Base-by-base conservation (phyloP, 2,113 vertebrate species). In the Pluvialis apricaria region DNA sequence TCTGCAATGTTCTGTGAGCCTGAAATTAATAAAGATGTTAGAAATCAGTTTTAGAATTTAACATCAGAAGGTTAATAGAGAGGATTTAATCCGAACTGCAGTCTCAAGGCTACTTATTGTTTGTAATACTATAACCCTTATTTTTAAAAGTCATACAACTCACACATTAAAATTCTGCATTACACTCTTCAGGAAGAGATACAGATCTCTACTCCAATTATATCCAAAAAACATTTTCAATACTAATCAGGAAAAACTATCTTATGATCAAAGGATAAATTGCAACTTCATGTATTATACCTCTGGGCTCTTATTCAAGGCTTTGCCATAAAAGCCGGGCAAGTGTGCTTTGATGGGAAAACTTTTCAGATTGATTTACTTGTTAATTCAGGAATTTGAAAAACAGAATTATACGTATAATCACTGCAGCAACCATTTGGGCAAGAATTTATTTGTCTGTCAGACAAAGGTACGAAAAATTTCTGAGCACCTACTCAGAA, bases 1-100 rank as follows among this genome's bases (percentile, higher is more conserved):
- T 98, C 91, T 99, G 98, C 72, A 99, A 97, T 0, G 99, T 99
- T 87, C 94, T 95, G 95, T 99, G 98, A 79, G 99, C 99, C 99
- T 99, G 97, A 28, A 84, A 72, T 86, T 38, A 75, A 70, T 17
- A 44, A 62, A 65, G 10, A 71, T 5, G 6, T 21, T 49, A 52
- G 32, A 51, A 64, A 82, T n/a, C 44, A 54, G 28, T 42, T 84
- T 45, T 32, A 11, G 28, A 69, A 76, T 44, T 84, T 61, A 76
- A 24, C 22, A 71, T 12, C 34, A 71, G 34, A 57, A 82, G 17
- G 9, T 38, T 77, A 95, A 73, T 22, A 73, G 36, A 32, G 25
- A 54, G 26, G 36, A 52, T 52, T 88, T 92, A 22, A 60, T 15
- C 57, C 47, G 26, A 86, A 68, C 31, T 19, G 44, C 57, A 70